These are phyloP conservation scores for Phataginus tetradactyla DNA, from an alignment of 2,797 vertebrate genomes.

Conservation along the genomic window DNA sequence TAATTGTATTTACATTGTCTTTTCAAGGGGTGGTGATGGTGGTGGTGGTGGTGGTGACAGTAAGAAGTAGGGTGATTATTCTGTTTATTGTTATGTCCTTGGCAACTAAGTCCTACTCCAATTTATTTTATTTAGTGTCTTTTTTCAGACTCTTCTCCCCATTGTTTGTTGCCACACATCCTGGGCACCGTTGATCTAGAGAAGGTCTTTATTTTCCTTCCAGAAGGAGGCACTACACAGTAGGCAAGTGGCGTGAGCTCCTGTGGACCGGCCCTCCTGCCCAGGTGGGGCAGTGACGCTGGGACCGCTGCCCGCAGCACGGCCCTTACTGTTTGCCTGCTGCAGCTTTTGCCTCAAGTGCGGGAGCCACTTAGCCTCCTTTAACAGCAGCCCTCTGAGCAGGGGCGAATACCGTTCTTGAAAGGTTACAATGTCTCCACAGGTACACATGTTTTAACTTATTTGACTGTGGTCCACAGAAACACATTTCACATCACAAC, in stretches of 20 bases:
- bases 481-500: not conserved
- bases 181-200: not conserved
- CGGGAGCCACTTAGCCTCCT: not conserved
- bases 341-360: not conserved
- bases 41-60: not conserved
- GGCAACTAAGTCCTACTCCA: not conserved
- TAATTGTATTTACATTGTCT: not conserved
- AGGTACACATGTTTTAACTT: not conserved
- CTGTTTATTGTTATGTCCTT: not conserved
- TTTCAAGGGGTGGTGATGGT: not conserved
- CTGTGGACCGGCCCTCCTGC: too few species aligned
- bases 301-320: too few species aligned
- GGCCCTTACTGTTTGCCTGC: not conserved
- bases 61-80: not conserved
- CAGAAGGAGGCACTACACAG: not conserved
- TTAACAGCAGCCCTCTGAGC: not conserved
- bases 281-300: too few species aligned
- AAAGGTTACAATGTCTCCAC: not conserved
- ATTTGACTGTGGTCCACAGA: not conserved
- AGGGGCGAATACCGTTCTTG: not conserved
- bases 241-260: not conserved
- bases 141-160: not conserved
- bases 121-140: not conserved
- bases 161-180: not conserved
- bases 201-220: not conserved